Evolutionary conservation across 1,140 invertebrate genomes (phyloP).

Genomic region (Drosophila azteca): DNA sequence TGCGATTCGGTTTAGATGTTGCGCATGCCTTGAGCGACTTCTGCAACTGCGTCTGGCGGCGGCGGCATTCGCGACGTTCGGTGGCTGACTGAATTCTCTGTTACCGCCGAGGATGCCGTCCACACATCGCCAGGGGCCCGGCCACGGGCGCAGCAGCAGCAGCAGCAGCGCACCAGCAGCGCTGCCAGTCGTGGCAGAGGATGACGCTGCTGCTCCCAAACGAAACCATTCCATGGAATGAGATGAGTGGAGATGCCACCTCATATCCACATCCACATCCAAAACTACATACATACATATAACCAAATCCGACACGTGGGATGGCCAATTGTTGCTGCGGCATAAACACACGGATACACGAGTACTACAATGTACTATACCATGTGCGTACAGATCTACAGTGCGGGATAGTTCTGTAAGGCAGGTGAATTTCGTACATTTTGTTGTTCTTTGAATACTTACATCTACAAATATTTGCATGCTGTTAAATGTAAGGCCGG

Average conservation of each 20-base stretch:
- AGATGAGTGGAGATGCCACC: conserved; percentile 21
- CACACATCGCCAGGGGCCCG: conserved; percentile 28
- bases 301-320: conserved; percentile 61
- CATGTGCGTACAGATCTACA: conserved; percentile 22
- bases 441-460: too few species aligned
- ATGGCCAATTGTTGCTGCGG: conserved; percentile 46
- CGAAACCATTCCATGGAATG: conserved; percentile 28
- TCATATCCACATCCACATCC: conserved; percentile 37
- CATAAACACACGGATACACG: conserved; percentile 56
- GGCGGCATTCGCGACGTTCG: conserved; percentile 65
- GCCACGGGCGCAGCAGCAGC: conserved; percentile 19
- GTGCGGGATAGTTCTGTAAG: too few species aligned
- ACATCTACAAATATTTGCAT: too few species aligned
- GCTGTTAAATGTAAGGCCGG: too few species aligned
- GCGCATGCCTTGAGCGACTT: conserved; percentile 30
- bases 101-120: conserved; percentile 68
- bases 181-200: conserved; percentile 12
- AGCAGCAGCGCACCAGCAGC: conserved; percentile 19
- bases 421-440: too few species aligned
- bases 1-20: conserved; percentile 1
- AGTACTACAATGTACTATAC: conserved; percentile 17
- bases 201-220: conserved; percentile 4
- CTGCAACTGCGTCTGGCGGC: conserved; percentile 29
- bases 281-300: conserved; percentile 25
- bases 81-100: conserved; percentile 68